Conservation (phyloP, 1,140 invertebrate species). For the Saccostrea cuccullata region DNA sequence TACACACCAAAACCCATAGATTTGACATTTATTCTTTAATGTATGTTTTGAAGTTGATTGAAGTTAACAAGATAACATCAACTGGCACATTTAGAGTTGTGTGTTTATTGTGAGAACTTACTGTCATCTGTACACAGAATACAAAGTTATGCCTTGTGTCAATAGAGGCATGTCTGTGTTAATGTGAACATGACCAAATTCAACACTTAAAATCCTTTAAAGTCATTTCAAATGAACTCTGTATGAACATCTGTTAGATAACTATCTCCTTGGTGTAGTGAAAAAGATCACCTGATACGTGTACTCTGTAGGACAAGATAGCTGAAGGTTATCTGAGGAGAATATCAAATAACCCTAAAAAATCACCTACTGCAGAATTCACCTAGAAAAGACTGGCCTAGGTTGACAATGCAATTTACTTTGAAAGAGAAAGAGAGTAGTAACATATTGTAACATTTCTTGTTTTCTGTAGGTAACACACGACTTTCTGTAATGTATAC, state of each 20-base stretch:
- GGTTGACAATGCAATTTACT: not conserved
- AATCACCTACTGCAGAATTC: not conserved
- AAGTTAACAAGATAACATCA: constrained; percentile 11
- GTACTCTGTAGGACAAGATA: constrained; percentile 8
- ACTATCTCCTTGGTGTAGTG: not conserved
- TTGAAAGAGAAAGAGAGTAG: not conserved
- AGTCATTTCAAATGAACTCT: constrained; percentile 28
- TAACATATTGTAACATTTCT: too few relatives aligned
- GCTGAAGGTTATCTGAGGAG: constrained; percentile 1
- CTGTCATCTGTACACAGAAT: not conserved
- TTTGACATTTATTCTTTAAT: not conserved
- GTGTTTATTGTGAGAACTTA: not conserved
- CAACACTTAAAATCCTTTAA: not conserved
- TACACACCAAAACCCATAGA: not conserved
- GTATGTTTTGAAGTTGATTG: constrained; percentile 5
- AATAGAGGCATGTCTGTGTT: constrained; percentile 6
- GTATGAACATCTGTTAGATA: constrained; percentile 23
- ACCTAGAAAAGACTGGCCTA: not conserved
- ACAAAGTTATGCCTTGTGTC: not conserved
- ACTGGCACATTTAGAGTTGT: not conserved
- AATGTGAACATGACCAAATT: constrained; percentile 18
- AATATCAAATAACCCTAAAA: not conserved
- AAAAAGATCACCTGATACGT: not conserved
- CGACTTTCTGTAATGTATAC: too few relatives aligned
- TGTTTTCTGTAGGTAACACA: too few relatives aligned